phyloP scores from a whole-genome alignment of 2,113 vertebrate species.

The Taurulus bubalis region DNA sequence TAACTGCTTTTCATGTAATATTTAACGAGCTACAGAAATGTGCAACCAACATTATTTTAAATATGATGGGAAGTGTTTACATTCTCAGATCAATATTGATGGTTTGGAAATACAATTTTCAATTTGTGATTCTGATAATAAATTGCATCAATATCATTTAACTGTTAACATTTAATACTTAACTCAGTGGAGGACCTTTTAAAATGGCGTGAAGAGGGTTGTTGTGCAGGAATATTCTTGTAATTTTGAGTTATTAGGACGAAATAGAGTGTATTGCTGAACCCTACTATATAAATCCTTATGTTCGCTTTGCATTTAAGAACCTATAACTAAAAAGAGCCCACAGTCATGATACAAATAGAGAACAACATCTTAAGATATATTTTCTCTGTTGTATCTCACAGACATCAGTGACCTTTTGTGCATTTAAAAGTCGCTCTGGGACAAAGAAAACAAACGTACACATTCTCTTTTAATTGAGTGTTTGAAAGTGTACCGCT shows the following conservation, averaged over 20 bases:
- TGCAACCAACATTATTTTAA: background rate
- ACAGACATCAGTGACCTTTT: background rate
- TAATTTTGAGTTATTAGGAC: background rate
- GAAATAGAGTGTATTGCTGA: background rate
- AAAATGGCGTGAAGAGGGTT: background rate
- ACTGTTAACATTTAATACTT: background rate
- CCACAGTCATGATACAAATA: background rate
- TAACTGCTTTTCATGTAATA: background rate
- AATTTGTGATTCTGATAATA: background rate
- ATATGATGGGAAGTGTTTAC: background rate
- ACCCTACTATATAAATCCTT: too few species aligned
- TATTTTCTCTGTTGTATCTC: background rate
- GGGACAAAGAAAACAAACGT: background rate
- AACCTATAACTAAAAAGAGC: background rate
- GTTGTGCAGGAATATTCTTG: background rate
- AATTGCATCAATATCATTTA: background rate
- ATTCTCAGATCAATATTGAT: background rate
- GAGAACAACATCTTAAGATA: conserved; percentile 13
- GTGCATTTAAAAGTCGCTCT: too few species aligned
- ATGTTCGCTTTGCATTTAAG: background rate
- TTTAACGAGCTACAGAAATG: background rate
- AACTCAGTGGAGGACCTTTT: background rate
- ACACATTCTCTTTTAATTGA: background rate
- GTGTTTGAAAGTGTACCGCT: background rate
- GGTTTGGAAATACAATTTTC: background rate